Evolutionary conservation across 1,140 invertebrate genomes (phyloP).

Genomic region (Drosophila albomicans): DNA sequence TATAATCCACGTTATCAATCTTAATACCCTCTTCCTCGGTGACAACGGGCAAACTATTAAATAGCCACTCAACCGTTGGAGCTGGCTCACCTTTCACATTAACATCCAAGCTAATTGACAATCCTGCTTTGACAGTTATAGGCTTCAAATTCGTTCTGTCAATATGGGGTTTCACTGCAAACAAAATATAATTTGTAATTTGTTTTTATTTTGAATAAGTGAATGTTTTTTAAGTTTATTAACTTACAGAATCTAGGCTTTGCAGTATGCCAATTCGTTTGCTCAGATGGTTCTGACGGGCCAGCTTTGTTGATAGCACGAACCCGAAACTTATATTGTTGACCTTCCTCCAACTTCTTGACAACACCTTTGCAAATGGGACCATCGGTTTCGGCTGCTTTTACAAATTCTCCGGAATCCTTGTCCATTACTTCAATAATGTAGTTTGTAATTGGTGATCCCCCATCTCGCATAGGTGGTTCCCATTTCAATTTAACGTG

Average conservation of each 20-base stretch:
- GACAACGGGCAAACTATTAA: slow-evolving; percentile 91
- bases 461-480: slow-evolving; percentile 96
- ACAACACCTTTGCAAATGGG: slow-evolving; percentile 93
- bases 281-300: slow-evolving; percentile 96
- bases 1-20: slow-evolving; percentile 95
- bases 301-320: slow-evolving; percentile 98
- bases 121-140: slow-evolving; percentile 94
- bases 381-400: slow-evolving; percentile 91
- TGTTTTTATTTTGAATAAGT: not conserved
- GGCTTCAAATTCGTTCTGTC: slow-evolving; percentile 95
- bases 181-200: slow-evolving; percentile 68
- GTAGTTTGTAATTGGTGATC: slow-evolving; percentile 97
- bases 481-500: slow-evolving; percentile 98
- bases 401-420: slow-evolving; percentile 87
- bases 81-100: slow-evolving; percentile 97
- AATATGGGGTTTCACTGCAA: slow-evolving; percentile 95
- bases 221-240: not conserved
- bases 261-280: slow-evolving; percentile 97
- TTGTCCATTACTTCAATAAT: slow-evolving; percentile 91
- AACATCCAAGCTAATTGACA: slow-evolving; percentile 95
- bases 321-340: slow-evolving; percentile 98
- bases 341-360: slow-evolving; percentile 95
- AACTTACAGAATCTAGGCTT: slow-evolving; percentile 95
- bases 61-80: slow-evolving; percentile 95
- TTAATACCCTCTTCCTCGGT: slow-evolving; percentile 90